These are phyloP conservation scores for Leptinotarsa undecemlineata DNA, from an alignment of 1,140 invertebrate species.

Conservation along the genomic window DNA sequence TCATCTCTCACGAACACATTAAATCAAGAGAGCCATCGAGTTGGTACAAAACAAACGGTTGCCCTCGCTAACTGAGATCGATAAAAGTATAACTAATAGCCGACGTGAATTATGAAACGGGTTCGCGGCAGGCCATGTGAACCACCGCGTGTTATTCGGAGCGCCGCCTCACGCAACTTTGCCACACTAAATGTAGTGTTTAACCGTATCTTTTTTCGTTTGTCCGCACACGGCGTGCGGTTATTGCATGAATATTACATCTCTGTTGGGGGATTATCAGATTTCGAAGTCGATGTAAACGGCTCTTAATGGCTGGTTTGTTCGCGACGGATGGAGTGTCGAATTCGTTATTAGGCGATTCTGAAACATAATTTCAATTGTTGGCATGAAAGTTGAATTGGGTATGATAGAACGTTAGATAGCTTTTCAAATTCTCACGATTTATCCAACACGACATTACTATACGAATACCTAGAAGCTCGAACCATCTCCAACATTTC, in stretches of 20 bases:
- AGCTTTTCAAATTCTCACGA: too few relatives aligned
- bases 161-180: constrained; percentile 33
- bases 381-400: neutral
- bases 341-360: neutral
- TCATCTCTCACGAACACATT: too few relatives aligned
- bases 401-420: too few relatives aligned
- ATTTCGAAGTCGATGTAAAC: neutral
- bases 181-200: constrained; percentile 25
- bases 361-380: neutral
- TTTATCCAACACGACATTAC: too few relatives aligned
- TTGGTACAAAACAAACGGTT: constrained; percentile 34
- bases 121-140: constrained; percentile 33
- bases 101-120: constrained; percentile 46
- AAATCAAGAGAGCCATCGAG: neutral
- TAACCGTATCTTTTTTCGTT: constrained; percentile 21
- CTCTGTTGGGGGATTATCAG: neutral
- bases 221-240: neutral
- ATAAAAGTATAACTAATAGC: constrained; percentile 45
- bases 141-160: constrained; percentile 34
- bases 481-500: too few relatives aligned
- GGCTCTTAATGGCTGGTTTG: neutral
- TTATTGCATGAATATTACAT: constrained; percentile 6
- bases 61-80: constrained; percentile 25
- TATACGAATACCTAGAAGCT: too few relatives aligned
- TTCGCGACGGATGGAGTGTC: neutral